Base-by-base conservation (phyloP, 1,140 invertebrate genomes). In the Drosophila rufa region DNA sequence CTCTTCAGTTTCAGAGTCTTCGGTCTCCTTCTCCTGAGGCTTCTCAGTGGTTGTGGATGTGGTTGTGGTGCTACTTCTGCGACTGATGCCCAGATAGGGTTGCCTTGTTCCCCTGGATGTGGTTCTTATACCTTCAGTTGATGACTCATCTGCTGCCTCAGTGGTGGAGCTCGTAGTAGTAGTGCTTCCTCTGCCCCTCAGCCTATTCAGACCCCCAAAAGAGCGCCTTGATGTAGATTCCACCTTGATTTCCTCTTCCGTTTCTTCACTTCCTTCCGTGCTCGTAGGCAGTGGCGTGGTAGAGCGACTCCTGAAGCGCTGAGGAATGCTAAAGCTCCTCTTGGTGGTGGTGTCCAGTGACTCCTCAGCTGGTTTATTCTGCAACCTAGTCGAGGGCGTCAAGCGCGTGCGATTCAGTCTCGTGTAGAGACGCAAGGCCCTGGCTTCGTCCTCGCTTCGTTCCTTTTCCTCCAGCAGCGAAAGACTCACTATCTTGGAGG, bases 341-440 rank as follows among this genome's bases (percentile, higher is more conserved):
- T 55, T 58, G 1, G 75, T 87, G 9, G 62, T 58, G 6, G 53
- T 59, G 2, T 75, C 60, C 1, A 50, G 14, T 22, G 43, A 7
- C 2, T 53, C 48, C 4, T 68, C 64, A 7, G 51, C n/a, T 2
- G 36, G 17, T 1, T 45, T 48, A 3, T 60, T 27, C 36, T 51
- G 65, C 8, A 75, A 11, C 27, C 45, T 69, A 15, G 56, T 65
- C 46, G 75, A 57, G 11, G 46, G 46, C 6, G 56, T 71, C 36
- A 71, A 36, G 4, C 80, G 86, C 14, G 71, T 86, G 2, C 69
- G 82, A 57, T 83, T 79, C 0, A 80, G 7, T 56, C 48, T 77
- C 4, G 60, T 56, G 33, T 84, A 89, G 0, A 65, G 70, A 8
- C 79, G 81, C 9, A 84, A 36, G 3, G 58, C 64, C 11, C 66